Evolutionary conservation across 2,113 vertebrate genomes (phyloP).

Genomic region (Kobus ellipsiprymnus): DNA sequence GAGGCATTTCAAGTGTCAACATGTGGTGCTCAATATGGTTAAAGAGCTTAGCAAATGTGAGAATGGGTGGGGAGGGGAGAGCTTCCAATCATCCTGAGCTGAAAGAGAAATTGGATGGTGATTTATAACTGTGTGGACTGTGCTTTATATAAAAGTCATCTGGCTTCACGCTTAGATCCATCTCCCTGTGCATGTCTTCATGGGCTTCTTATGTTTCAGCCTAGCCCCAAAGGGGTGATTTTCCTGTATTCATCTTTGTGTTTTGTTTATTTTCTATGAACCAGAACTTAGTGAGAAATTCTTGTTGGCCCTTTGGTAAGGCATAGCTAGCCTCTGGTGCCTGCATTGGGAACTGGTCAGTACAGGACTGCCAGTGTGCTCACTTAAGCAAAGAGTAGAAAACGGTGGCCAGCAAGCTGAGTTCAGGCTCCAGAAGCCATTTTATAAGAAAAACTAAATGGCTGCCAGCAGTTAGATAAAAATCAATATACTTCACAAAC

Average conservation of each 20-base stretch:
- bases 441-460: background rate
- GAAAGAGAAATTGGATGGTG: background rate
- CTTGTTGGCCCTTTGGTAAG: background rate
- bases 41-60: background rate
- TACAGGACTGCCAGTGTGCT: background rate
- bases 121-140: constrained; percentile 13
- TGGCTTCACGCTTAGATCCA: background rate
- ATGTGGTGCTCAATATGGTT: background rate
- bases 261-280: background rate
- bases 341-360: background rate
- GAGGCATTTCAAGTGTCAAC: background rate
- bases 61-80: background rate
- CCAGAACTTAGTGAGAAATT: background rate
- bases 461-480: background rate
- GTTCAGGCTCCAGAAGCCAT: background rate
- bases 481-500: background rate
- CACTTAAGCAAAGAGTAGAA: background rate
- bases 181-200: background rate
- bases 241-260: background rate
- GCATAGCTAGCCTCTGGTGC: background rate
- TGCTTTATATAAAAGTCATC: constrained; percentile 47
- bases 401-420: background rate
- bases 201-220: background rate
- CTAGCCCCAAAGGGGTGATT: constrained; percentile 2
- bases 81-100: background rate